These are phyloP conservation scores for Oreortyx pictus DNA, from an alignment of 2,797 vertebrate genomes.

Conservation along the genomic window DNA sequence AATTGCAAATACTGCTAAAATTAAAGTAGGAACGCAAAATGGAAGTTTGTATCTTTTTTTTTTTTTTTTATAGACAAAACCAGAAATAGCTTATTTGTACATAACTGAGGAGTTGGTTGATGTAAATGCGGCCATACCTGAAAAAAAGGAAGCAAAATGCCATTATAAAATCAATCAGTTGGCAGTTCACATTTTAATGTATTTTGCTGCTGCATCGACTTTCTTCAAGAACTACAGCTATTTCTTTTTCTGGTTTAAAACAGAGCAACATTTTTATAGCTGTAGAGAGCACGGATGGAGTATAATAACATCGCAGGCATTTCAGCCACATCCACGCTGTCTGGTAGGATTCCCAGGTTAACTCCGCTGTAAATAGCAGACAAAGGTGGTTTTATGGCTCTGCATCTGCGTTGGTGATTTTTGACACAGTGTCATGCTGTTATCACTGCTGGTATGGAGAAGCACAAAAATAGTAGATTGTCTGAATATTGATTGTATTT, in stretches of 20 bases:
- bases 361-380: conserved; percentile 14
- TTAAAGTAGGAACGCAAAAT: neutral
- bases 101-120: neutral
- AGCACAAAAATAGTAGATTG: conserved; percentile 45
- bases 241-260: conserved; percentile 27
- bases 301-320: neutral
- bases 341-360: conserved; percentile 7
- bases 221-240: neutral
- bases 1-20: neutral
- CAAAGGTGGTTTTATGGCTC: conserved; percentile 23
- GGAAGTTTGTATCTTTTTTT: neutral
- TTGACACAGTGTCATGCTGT: neutral
- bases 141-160: neutral
- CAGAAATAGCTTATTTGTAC: neutral
- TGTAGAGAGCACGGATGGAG: neutral
- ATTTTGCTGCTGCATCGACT: neutral
- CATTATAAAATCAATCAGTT: neutral
- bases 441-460: conserved; percentile 18
- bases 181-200: neutral
- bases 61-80: neutral
- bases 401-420: conserved; percentile 26
- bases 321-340: neutral
- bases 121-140: neutral
- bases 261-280: neutral
- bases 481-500: conserved; percentile 26